phyloP scores from a whole-genome alignment of 2,113 vertebrate genomes.

The Tragelaphus buxtoni region DNA sequence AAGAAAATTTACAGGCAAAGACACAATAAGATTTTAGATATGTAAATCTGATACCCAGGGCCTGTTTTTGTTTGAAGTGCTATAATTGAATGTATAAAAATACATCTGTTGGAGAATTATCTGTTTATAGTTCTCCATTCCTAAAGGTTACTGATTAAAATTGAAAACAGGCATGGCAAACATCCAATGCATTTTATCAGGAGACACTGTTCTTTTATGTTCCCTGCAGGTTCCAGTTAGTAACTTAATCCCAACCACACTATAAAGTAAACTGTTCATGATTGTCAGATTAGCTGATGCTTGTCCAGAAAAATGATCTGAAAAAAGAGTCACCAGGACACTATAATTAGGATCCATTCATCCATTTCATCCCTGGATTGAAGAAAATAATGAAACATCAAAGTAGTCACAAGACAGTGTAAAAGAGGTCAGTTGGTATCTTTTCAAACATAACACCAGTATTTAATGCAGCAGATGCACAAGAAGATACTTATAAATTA shows the following conservation, averaged over 20 bases:
- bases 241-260: slow-evolving; percentile 66
- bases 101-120: slow-evolving; percentile 76
- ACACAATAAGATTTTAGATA: neutral
- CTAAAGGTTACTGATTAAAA: slow-evolving; percentile 58
- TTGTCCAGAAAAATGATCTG: slow-evolving; percentile 64
- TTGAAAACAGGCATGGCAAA: slow-evolving; percentile 33
- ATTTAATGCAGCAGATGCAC: neutral
- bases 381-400: slow-evolving; percentile 73
- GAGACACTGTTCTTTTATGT: slow-evolving; percentile 27
- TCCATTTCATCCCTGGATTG: slow-evolving; percentile 70
- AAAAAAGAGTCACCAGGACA: slow-evolving; percentile 75
- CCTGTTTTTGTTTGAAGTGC: slow-evolving; percentile 73
- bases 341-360: slow-evolving; percentile 80
- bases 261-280: slow-evolving; percentile 60
- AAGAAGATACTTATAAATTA: neutral
- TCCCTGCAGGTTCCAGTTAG: slow-evolving; percentile 48
- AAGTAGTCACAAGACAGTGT: slow-evolving; percentile 67
- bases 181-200: slow-evolving; percentile 20
- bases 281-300: slow-evolving; percentile 76
- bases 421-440: slow-evolving; percentile 62
- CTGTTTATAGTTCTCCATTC: slow-evolving; percentile 57
- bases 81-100: slow-evolving; percentile 79
- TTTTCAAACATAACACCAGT: slow-evolving; percentile 19
- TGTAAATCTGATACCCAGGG: slow-evolving; percentile 34
- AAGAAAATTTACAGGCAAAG: neutral